Evolutionary conservation across 2,797 vertebrate genomes (phyloP), one percentile per base, ranked within the genome.

Genomic region (Coranthus polyacanthus): DNA sequence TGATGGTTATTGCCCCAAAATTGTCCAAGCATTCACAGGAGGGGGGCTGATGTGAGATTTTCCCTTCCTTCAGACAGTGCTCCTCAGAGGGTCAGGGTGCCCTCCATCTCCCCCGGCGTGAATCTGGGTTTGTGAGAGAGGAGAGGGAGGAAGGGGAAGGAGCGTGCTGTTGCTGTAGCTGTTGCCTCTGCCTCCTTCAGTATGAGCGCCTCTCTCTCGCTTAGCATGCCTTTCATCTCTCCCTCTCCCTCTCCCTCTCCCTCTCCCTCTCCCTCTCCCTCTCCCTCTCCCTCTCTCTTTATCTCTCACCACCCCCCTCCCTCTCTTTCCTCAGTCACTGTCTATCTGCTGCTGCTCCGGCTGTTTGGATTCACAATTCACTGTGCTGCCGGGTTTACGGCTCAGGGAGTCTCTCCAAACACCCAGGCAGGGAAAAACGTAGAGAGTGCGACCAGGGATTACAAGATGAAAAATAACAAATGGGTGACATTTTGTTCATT

Each of bases 341-440:
- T 83, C 83, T 87, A 80, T 88, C 71, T 85, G 70, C 81, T 73
- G 47, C 79, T 66, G 71, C 89, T 90, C 88, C 72, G 78, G 80
- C 87, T 86, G 81, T 86, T 87, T 80, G 83, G 83, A 86, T 84
- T 88, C 85, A 87, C 83, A 71, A 81, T 88, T 79, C 80, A 67
- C 79, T 60, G 69, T 78, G 80, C 81, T 69, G 81, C 67, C 18
- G 72, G 85, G 72, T 56, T 58, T 59, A 38, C 45, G 46, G 74
- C 69, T 84, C 52, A 89, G 88, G 82, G 86, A 87, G 72, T 81
- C 82, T 79, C 86, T 83, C 45, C 59, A 72, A 92, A 88, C 43
- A 81, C 55, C 15, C 44, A 51, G 51, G 44, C 54, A 47, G 43
- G 52, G 72, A 41, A 26, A 61, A 74, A 82, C 78, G 62, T 43